phyloP scores from a whole-genome alignment of 1,140 invertebrate genomes.

The Apis cerana region DNA sequence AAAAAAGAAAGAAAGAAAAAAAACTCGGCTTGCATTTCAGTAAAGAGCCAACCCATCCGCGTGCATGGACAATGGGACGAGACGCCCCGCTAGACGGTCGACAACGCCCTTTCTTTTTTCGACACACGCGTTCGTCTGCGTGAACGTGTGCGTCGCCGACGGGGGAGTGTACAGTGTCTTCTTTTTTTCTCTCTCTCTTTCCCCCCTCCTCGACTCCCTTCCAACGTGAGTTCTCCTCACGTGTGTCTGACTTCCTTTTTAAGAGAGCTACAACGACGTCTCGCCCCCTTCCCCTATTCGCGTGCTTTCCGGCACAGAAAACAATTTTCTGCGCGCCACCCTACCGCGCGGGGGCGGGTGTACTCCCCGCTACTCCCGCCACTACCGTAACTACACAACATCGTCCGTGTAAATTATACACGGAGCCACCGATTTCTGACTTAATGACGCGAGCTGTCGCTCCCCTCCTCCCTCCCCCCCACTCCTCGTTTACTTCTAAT shows the following conservation, averaged over 20 bases:
- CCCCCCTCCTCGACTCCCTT: not conserved
- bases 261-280: constrained; percentile 42
- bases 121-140: constrained; percentile 51
- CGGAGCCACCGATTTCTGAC: constrained; percentile 37
- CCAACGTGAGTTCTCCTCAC: not conserved
- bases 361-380: not conserved
- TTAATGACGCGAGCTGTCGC: constrained; percentile 31
- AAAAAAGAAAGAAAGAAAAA: not conserved
- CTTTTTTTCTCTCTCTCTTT: not conserved
- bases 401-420: constrained; percentile 21
- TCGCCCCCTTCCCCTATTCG: constrained; percentile 22
- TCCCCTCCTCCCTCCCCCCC: not conserved
- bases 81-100: constrained; percentile 62
- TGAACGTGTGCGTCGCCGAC: constrained; percentile 25
- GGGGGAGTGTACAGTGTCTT: constrained; percentile 21
- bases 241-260: constrained; percentile 48
- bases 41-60: constrained; percentile 68
- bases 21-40: constrained; percentile 63
- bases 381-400: constrained; percentile 18
- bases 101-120: constrained; percentile 64
- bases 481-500: not conserved
- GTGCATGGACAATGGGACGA: constrained; percentile 66
- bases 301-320: constrained; percentile 48
- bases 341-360: not conserved
- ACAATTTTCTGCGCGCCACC: constrained; percentile 49